Base-by-base conservation (phyloP, 1,140 invertebrate species). In the Bombus superbus region DNA sequence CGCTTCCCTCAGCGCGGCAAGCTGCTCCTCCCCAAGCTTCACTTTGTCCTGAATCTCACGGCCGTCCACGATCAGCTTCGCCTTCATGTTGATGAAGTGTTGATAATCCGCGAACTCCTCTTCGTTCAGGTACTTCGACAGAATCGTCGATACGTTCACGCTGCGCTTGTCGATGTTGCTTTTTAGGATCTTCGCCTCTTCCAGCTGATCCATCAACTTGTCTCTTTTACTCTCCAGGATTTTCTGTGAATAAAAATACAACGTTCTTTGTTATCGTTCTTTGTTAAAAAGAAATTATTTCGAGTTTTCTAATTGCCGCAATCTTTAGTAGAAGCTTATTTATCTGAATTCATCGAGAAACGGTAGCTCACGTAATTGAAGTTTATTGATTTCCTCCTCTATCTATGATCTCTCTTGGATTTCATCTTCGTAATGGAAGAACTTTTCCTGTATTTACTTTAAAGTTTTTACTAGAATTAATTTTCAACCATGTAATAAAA, bases 61-160 rank as follows among this genome's bases (percentile, higher is more conserved):
- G 80, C 97, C 96, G 93, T 98, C 98, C 93, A 98, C 97, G 88
- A 98, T 97, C 72, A 98, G 95, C 95, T 98, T 98, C n/a, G 97
- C 97, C 96, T 98, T 98, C 97, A 98, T 98, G 91, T 97, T 98
- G 90, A 98, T 97, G 94, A 98, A 98, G 93, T 98, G 97, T 90
- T 98, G 97, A 92, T 98, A 98, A 91, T 98, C 98, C 40, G 97
- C 97, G 93, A 97, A 98, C 91, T 98, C 97, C 75, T 97, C 97
- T 28, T 96, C 96, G 83, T 96, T 96, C 80, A 99, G 95, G 94
- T 98, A 97, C 93, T 98, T 97, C 78, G 96, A 96, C 69, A 99
- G 95, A 82, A 98, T 97, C 53, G 96, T 96, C 13, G 97, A 97
- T 22, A 99, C 97, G 92, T 96, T 97, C n/a, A 96, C 94, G 90